Base-by-base conservation (phyloP, 2,888 invertebrate genomes). In the Cordilura impudica region DNA sequence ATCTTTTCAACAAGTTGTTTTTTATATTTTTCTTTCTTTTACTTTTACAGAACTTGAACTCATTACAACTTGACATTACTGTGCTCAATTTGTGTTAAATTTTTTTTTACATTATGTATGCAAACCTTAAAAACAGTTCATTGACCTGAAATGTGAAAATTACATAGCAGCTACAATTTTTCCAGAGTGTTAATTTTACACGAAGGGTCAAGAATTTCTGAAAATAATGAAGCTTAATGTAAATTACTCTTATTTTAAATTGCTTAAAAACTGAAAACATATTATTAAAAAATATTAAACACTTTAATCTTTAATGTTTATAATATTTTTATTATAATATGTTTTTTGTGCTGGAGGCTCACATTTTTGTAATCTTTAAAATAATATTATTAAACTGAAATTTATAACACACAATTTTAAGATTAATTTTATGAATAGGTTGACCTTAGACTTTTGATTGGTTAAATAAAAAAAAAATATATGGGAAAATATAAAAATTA, bases 401-500 rank as follows among this genome's bases (percentile, higher is more conserved):
- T 61, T 74, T 67, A 23, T 61, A 47, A 21, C 23, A n/a, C 26
- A 12, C 10, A 19, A 31, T 19, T 51, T 60, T n/a, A 26, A 71
- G 66, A 77, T 77, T 71, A 60, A 71, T 71, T 71, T 49, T 66
- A 77, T 61, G 31, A 12, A 12, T 19, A 14, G 47, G 23, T 60
- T 66, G 66, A 71, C 58, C 77, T 54, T 60, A 19, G 35, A 51
- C 51, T 45, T 23, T 45, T 54, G 49, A 60, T 76, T 29, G 16
- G 2, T 45, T 14, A 19, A 39, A 31, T 31, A 39, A 39, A 12
- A 26, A 14, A 14, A 47, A 19, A 1, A n/a, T 26, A 31, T 35
- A 54, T 74, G 53, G 61, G 54, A 67, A 67, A 31, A 19, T 18
- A 12, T 14, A 5, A 10, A 5, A 21, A 3, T 23, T 49, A n/a